Percentiles rank a stretch among this genome's conserved stretches.
phyloP scores from a whole-genome alignment of 2,888 invertebrate species.

The Mythimna pallens region DNA sequence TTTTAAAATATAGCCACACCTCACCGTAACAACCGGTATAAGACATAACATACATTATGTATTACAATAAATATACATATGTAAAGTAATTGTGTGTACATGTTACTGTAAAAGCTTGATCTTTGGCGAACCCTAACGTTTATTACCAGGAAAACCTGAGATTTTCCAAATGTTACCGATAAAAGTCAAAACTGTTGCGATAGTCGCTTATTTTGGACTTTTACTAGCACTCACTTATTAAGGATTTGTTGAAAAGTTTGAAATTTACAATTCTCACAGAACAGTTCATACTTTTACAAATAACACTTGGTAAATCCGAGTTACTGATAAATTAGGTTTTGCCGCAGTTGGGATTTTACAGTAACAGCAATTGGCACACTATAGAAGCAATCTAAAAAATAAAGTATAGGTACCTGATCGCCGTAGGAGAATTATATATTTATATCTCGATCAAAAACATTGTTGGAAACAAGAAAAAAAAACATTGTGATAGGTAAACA shows the following conservation, averaged over 20 bases:
- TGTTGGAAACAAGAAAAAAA: slow-evolving; percentile 15
- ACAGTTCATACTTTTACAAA: neutral
- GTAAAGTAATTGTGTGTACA: neutral
- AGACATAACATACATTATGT: no score
- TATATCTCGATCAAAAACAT: slow-evolving; percentile 16
- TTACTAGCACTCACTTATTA: neutral
- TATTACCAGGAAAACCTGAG: neutral
- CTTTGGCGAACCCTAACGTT: neutral
- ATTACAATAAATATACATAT: neutral
- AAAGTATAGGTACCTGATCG: slow-evolving; percentile 29
- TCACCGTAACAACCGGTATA: no score
- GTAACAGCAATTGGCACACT: slow-evolving; percentile 50
- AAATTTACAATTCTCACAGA: neutral
- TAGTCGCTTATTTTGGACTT: neutral
- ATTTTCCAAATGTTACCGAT: neutral
- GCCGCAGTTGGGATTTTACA: neutral
- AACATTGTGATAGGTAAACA: neutral
- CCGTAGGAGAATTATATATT: slow-evolving; percentile 13
- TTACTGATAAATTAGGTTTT: neutral
- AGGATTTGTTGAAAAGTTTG: no score
- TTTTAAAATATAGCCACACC: no score
- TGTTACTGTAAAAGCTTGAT: neutral
- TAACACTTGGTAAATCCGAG: neutral
- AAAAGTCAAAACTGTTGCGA: neutral
- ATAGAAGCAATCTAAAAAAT: slow-evolving; percentile 42